Percentiles rank a stretch among this genome's conserved stretches.
These are phyloP conservation scores for Denticeps clupeoides DNA, from an alignment of 2,797 vertebrate genomes.

Conservation along the genomic window DNA sequence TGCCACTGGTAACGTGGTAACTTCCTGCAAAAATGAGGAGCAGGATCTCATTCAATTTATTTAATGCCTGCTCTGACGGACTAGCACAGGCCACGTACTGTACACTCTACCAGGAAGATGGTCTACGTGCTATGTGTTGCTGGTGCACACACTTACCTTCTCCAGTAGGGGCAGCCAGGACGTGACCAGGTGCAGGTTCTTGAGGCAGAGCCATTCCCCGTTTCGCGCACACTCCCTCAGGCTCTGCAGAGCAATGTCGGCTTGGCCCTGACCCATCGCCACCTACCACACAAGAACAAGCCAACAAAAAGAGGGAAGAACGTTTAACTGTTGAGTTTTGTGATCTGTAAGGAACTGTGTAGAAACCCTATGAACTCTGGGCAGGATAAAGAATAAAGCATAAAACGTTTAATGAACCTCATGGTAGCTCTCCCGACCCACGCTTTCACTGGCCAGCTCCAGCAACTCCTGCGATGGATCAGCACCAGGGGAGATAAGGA, in stretches of 20 bases:
- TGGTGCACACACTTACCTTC: conserved; percentile 75
- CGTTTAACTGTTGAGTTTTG: too few relatives aligned
- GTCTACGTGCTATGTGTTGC: too few relatives aligned
- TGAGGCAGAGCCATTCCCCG: conserved; percentile 92
- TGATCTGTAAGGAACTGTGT: too few relatives aligned
- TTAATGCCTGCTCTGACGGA: too few relatives aligned
- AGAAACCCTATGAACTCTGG: too few relatives aligned
- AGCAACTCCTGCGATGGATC: conserved; percentile 94
- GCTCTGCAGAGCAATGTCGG: conserved; percentile 81
- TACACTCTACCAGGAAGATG: too few relatives aligned
- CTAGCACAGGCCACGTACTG: too few relatives aligned
- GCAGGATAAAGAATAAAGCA: too few relatives aligned
- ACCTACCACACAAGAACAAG: conserved; percentile 53
- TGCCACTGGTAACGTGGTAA: too few relatives aligned
- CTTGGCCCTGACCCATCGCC: conserved; percentile 97
- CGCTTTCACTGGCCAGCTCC: conserved; percentile 76
- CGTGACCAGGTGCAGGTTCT: conserved; percentile 92
- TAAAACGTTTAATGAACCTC: conserved; percentile 57
- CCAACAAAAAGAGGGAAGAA: too few relatives aligned
- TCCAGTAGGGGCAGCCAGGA: conserved; percentile 86
- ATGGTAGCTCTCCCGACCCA: conserved; percentile 74
- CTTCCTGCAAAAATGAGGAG: too few relatives aligned
- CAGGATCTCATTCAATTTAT: too few relatives aligned
- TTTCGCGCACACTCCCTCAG: conserved; percentile 75
- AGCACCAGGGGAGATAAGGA: conserved; percentile 92